These are phyloP conservation scores for Micrasema minimum DNA, from an alignment of 1,140 invertebrate genomes.

Conservation along the genomic window DNA sequence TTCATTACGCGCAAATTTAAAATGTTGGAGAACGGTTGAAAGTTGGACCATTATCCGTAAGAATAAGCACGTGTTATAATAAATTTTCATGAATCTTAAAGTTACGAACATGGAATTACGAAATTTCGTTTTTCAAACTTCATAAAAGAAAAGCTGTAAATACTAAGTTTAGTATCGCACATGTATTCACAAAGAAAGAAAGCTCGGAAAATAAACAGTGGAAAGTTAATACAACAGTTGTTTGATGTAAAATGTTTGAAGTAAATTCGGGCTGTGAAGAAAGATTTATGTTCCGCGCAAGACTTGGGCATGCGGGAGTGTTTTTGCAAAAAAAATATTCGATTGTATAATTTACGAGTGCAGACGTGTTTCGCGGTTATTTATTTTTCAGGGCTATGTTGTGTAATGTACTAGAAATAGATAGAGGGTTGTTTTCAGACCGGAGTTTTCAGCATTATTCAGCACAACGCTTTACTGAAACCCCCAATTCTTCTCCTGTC, in stretches of 20 bases:
- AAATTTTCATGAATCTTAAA: too few relatives aligned
- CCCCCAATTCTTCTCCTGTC: too few relatives aligned
- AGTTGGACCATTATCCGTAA: too few relatives aligned
- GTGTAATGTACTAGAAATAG: constrained; percentile 12
- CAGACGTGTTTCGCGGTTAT: constrained; percentile 21
- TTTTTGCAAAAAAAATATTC: constrained; percentile 34
- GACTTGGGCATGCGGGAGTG: constrained; percentile 25
- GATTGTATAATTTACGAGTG: constrained; percentile 33
- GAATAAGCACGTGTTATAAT: too few relatives aligned
- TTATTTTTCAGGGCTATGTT: constrained; percentile 3
- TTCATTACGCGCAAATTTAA: too few relatives aligned
- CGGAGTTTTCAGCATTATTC: too few relatives aligned
- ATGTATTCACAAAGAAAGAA: neutral
- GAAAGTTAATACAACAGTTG: constrained; percentile 15
- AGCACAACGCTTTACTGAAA: too few relatives aligned
- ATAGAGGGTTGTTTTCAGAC: too few relatives aligned
- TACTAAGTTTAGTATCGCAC: neutral
- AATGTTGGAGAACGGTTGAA: too few relatives aligned
- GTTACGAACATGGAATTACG: constrained; percentile 5
- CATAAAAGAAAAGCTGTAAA: constrained; percentile 15
- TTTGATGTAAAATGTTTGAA: constrained; percentile 30
- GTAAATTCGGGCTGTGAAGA: constrained; percentile 9
- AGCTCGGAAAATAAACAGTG: constrained; percentile 11
- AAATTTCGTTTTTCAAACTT: constrained; percentile 5
- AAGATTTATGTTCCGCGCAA: constrained; percentile 8